Evolutionary conservation across 2,797 vertebrate species (phyloP).

Genomic region (Smutsia gigantea): DNA sequence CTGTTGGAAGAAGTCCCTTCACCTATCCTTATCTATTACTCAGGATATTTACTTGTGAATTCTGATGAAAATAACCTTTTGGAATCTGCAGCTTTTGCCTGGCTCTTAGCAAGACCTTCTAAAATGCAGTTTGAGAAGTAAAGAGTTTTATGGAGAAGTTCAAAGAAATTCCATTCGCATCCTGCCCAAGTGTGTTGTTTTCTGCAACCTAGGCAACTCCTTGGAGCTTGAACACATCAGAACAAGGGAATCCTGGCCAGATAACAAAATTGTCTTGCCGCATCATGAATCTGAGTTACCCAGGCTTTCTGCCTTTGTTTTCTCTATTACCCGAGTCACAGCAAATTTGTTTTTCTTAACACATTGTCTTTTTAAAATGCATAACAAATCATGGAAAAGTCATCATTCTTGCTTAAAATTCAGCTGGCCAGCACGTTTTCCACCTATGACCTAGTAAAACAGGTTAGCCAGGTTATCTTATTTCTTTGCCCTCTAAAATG

Average conservation of each 20-base stretch:
- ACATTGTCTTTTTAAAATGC: slow-evolving; percentile 44
- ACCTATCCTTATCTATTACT: neutral
- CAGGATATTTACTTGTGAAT: slow-evolving; percentile 43
- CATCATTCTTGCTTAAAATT: slow-evolving; percentile 51
- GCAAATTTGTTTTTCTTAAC: slow-evolving; percentile 46
- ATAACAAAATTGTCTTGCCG: neutral
- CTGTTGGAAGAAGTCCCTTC: neutral
- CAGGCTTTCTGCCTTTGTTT: slow-evolving; percentile 20
- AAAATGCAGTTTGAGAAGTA: slow-evolving; percentile 22
- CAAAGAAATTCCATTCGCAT: slow-evolving; percentile 22
- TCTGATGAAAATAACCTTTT: slow-evolving; percentile 6
- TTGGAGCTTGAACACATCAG: neutral
- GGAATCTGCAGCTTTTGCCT: slow-evolving; percentile 9
- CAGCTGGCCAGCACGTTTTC: slow-evolving; percentile 29
- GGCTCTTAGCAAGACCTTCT: neutral
- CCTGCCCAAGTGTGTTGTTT: slow-evolving; percentile 4
- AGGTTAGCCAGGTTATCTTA: slow-evolving; percentile 37
- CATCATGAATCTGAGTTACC: neutral
- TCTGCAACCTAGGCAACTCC: neutral
- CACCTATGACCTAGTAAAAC: neutral
- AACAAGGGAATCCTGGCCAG: neutral
- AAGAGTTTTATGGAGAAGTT: neutral
- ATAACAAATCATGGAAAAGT: slow-evolving; percentile 38
- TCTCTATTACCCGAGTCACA: neutral
- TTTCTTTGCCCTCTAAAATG: slow-evolving; percentile 62